Percentiles rank a stretch among this genome's conserved stretches.
Conservation (phyloP, 2,888 invertebrate genomes). For the Idaea biselata region DNA sequence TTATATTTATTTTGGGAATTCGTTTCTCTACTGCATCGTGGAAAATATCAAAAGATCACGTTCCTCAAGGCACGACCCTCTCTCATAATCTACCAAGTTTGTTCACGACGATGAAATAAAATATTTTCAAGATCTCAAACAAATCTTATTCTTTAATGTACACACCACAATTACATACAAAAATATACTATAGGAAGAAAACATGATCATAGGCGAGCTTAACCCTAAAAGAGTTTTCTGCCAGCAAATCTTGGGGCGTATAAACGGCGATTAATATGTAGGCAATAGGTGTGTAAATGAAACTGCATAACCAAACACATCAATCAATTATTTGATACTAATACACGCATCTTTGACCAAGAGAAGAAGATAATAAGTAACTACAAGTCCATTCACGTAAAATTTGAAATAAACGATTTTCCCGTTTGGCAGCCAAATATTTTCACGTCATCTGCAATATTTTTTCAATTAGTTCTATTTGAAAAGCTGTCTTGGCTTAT, state of each 20-base stretch:
- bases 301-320: too few relatives aligned
- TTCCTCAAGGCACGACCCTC: slow-evolving; percentile 3
- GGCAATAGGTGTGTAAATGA: too few relatives aligned
- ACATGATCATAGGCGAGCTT: too few relatives aligned
- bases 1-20: slow-evolving; percentile 45
- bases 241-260: too few relatives aligned
- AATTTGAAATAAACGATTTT: background rate
- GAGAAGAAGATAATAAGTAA: background rate
- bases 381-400: background rate
- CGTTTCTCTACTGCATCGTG: slow-evolving; percentile 42
- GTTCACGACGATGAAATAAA: too few relatives aligned
- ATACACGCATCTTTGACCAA: too few relatives aligned
- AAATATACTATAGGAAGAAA: too few relatives aligned
- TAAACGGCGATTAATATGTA: too few relatives aligned
- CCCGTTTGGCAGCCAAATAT: background rate
- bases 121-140: background rate
- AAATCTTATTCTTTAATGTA: background rate
- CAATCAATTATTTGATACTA: too few relatives aligned
- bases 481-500: slow-evolving; percentile 32
- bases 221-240: too few relatives aligned
- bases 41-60: slow-evolving; percentile 19
- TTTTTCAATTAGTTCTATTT: slow-evolving; percentile 1
- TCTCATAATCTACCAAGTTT: background rate
- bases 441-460: slow-evolving; percentile 8
- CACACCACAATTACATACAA: background rate